These are phyloP conservation scores for Agrochola lota DNA, from an alignment of 2,888 invertebrate species.

Conservation along the genomic window DNA sequence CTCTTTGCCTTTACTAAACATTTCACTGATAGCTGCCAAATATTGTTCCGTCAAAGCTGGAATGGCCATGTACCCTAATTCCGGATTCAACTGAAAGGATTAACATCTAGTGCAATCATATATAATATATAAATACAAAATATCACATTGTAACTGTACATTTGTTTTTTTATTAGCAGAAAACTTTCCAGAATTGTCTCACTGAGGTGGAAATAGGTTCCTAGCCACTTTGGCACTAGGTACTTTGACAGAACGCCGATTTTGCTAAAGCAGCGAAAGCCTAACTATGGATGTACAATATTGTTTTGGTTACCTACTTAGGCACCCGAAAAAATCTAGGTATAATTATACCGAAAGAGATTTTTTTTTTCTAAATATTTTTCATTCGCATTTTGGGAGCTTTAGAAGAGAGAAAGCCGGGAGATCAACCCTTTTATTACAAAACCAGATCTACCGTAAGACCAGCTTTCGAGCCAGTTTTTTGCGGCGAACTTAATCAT, in stretches of 20 bases:
- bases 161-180: neutral
- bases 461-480: neutral
- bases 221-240: too few relatives aligned
- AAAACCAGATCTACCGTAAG: neutral
- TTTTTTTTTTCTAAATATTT: neutral
- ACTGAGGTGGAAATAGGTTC: neutral
- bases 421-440: neutral
- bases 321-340: neutral
- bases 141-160: neutral
- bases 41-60: conserved; percentile 82
- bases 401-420: neutral
- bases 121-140: neutral
- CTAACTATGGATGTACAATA: neutral
- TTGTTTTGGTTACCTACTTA: neutral
- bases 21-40: conserved; percentile 80
- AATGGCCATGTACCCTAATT: conserved; percentile 88
- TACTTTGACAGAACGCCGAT: neutral
- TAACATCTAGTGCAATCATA: conserved; percentile 5
- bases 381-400: neutral
- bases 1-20: conserved; percentile 73
- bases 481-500: neutral
- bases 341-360: neutral
- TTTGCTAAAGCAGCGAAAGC: neutral
- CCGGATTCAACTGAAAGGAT: conserved; percentile 75
- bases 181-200: too few relatives aligned